phyloP scores from a whole-genome alignment of 53 echinoderm and acorn worm genomes.

The Hippasteria phrygiana region DNA sequence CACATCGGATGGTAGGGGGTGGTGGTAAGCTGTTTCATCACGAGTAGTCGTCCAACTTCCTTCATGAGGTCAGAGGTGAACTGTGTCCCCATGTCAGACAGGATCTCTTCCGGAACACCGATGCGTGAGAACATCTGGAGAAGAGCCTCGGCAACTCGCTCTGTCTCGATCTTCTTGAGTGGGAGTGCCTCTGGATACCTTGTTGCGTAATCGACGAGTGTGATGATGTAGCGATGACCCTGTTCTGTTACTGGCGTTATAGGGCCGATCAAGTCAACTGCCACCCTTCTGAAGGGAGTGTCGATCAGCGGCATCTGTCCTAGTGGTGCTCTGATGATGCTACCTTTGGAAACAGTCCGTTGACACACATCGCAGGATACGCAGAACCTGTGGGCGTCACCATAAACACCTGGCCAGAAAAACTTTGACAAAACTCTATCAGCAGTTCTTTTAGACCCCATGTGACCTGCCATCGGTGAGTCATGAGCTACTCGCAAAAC shows the following conservation, averaged over 20 bases:
- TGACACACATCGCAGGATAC: slow-evolving; percentile 73
- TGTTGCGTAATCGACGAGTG: slow-evolving; percentile 62
- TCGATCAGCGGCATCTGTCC: slow-evolving; percentile 53
- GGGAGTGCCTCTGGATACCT: slow-evolving; percentile 61
- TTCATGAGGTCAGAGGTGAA: slow-evolving; percentile 63
- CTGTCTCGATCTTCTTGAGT: slow-evolving; percentile 44
- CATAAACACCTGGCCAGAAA: slow-evolving; percentile 57
- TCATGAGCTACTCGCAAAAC: slow-evolving; percentile 65
- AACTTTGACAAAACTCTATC: slow-evolving; percentile 49
- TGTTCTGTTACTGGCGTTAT: slow-evolving; percentile 44
- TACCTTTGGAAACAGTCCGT: slow-evolving; percentile 55
- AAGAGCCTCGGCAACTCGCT: slow-evolving; percentile 50
- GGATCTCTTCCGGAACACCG: slow-evolving; percentile 70
- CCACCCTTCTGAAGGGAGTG: slow-evolving; percentile 26
- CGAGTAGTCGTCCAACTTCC: slow-evolving; percentile 60
- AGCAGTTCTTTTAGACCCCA: slow-evolving; percentile 52
- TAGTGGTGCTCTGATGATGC: slow-evolving; percentile 37
- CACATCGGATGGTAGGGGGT: too few species aligned
- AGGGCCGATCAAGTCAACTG: slow-evolving; percentile 58
- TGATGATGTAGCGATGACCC: slow-evolving; percentile 53
- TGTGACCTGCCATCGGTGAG: slow-evolving; percentile 57
- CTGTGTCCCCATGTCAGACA: slow-evolving; percentile 48
- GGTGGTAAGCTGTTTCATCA: slow-evolving; percentile 35
- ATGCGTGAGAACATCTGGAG: slow-evolving; percentile 57
- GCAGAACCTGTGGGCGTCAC: slow-evolving; percentile 35